These are phyloP conservation scores for Pelecanoides urinatrix DNA, from an alignment of 2,113 vertebrate genomes.

Conservation along the genomic window DNA sequence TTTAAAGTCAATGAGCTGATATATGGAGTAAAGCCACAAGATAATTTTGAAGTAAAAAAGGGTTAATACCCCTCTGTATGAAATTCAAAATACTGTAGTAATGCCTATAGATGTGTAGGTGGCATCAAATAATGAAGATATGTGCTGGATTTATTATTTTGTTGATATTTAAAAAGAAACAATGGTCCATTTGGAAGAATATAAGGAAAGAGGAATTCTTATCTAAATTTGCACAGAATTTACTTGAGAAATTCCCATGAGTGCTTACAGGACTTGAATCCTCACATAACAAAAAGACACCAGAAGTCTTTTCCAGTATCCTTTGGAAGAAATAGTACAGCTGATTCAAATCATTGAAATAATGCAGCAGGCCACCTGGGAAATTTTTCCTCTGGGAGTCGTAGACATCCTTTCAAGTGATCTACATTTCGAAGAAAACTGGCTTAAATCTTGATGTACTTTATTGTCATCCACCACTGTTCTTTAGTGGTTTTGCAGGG, in stretches of 20 bases:
- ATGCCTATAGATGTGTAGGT: not conserved
- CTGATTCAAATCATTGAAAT: not conserved
- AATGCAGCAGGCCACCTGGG: not conserved
- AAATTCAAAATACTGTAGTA: not conserved
- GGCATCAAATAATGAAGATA: not conserved
- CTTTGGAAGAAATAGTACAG: not conserved
- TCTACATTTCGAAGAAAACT: constrained; percentile 53
- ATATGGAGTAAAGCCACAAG: not conserved
- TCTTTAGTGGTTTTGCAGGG: not conserved
- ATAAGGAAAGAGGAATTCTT: not conserved
- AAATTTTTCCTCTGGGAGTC: not conserved
- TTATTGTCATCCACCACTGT: not conserved
- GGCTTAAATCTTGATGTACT: constrained; percentile 10
- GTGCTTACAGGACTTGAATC: not conserved
- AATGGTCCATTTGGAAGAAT: not conserved
- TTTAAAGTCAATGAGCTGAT: not conserved
- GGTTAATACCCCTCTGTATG: not conserved
- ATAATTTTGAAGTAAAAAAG: not conserved
- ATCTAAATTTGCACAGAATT: not conserved
- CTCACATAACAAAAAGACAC: not conserved
- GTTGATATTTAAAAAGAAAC: not conserved
- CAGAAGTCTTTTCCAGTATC: not conserved
- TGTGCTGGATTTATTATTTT: not conserved
- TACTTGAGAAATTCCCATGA: not conserved
- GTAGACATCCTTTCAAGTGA: not conserved